Evolutionary conservation across 2,888 invertebrate species (phyloP), one percentile per base, ranked within the genome.

Genomic region (Sarcophaga subvicina): DNA sequence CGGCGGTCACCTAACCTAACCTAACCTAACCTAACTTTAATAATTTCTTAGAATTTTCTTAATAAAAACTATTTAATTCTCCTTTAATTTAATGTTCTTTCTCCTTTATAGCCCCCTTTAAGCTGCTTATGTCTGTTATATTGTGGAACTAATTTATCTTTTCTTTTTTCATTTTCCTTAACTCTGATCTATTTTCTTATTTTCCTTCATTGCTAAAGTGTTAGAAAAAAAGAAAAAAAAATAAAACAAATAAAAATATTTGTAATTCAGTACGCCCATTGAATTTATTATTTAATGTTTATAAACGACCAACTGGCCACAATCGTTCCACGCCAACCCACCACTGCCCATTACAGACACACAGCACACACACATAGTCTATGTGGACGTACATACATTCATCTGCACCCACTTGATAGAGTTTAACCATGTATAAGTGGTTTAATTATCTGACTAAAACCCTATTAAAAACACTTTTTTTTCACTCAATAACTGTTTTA

Each of bases 231-330:
- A 10, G 3, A 45, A 69, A n/a, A 20, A 10, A 0, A 45, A 22
- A 69, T 27, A 69, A 11, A 47, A 2, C 1, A 45, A 54, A 70
- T 27, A 70, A 75, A 63, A 76, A 81, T 59, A 78, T 78, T 85
- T 73, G 64, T 79, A 71, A 85, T 79, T 64, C 60, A 69, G 70
- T 66, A 78, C 60, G 64, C 70, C 78, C 79, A 75, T 49, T 73
- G 85, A 85, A 85, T 81, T 77, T 81, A 78, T 85, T 85, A 85
- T 73, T 81, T 85, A 81, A 72, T 78, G 71, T 67, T 81, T 72
- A 73, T 71, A 64, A 69, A 25, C 59, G 54, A 45, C 49, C 47
- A 83, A 59, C 10, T 49, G 62, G 62, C 20, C 73, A 60, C 59
- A 64, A 17, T 47, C 54, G 49, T 25, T 59, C 27, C 47, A 73